Conservation (phyloP, 2,888 invertebrate species). For the Flexamia atlantica region DNA sequence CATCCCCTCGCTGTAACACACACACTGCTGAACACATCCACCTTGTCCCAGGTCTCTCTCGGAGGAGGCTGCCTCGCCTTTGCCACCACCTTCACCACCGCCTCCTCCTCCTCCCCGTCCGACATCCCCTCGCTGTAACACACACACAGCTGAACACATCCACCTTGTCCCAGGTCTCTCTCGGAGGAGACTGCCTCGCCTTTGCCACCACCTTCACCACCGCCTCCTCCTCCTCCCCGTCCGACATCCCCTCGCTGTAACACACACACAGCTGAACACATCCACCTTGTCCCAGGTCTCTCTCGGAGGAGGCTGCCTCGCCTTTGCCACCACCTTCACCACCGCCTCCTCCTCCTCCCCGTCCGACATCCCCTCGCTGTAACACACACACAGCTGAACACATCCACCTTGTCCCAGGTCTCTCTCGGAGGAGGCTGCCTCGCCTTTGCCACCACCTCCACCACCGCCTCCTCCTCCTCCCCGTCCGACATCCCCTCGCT, state of each 20-base stretch:
- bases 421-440: conserved; percentile 78
- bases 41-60: conserved; percentile 92
- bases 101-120: neutral
- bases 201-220: too few relatives aligned
- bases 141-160: neutral
- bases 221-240: too few relatives aligned
- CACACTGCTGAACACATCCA: conserved; percentile 81
- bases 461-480: too few relatives aligned
- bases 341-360: conserved; percentile 67
- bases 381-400: conserved; percentile 72
- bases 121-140: neutral
- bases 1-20: conserved; percentile 57
- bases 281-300: conserved; percentile 94
- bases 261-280: conserved; percentile 76
- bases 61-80: conserved; percentile 71
- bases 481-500: conserved; percentile 64
- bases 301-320: conserved; percentile 74
- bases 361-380: conserved; percentile 64
- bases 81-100: neutral
- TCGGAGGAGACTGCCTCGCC: too few relatives aligned
- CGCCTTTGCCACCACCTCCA: too few relatives aligned
- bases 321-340: conserved; percentile 50
- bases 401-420: conserved; percentile 93
- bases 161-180: too few relatives aligned
- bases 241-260: too few relatives aligned